Evolutionary conservation across 2,888 invertebrate species (phyloP).

Genomic region (Scaptomyza parva): DNA sequence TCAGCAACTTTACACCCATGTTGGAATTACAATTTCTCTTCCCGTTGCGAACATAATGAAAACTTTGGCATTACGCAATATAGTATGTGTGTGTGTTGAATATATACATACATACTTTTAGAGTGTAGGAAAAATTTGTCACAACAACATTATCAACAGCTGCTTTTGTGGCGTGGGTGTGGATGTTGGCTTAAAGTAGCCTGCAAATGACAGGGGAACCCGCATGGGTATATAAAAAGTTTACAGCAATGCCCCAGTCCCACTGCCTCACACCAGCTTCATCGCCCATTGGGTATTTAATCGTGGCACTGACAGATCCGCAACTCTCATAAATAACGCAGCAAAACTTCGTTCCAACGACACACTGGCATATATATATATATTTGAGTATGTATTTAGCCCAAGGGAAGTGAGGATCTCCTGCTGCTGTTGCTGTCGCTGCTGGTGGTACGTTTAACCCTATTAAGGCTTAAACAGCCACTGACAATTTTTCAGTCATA

Average conservation of each 20-base stretch:
- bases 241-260: neutral
- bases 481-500: slow-evolving; percentile 65
- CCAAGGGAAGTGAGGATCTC: slow-evolving; percentile 31
- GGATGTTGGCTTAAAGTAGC: slow-evolving; percentile 30
- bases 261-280: neutral
- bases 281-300: slow-evolving; percentile 52
- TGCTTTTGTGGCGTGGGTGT: slow-evolving; percentile 19
- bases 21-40: slow-evolving; percentile 38
- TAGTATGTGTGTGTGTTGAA: slow-evolving; percentile 32
- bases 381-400: neutral
- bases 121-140: slow-evolving; percentile 67
- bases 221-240: slow-evolving; percentile 42
- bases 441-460: slow-evolving; percentile 57
- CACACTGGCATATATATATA: slow-evolving; percentile 15
- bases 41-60: slow-evolving; percentile 32
- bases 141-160: slow-evolving; percentile 24
- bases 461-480: slow-evolving; percentile 54
- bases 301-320: slow-evolving; percentile 49
- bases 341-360: slow-evolving; percentile 39
- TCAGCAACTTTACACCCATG: slow-evolving; percentile 51
- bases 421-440: slow-evolving; percentile 7
- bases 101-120: slow-evolving; percentile 16
- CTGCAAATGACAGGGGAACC: slow-evolving; percentile 37
- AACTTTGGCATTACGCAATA: slow-evolving; percentile 69
- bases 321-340: slow-evolving; percentile 64